Conservation (phyloP, 2,888 invertebrate genomes). For the Aspidiotus rigidus region DNA sequence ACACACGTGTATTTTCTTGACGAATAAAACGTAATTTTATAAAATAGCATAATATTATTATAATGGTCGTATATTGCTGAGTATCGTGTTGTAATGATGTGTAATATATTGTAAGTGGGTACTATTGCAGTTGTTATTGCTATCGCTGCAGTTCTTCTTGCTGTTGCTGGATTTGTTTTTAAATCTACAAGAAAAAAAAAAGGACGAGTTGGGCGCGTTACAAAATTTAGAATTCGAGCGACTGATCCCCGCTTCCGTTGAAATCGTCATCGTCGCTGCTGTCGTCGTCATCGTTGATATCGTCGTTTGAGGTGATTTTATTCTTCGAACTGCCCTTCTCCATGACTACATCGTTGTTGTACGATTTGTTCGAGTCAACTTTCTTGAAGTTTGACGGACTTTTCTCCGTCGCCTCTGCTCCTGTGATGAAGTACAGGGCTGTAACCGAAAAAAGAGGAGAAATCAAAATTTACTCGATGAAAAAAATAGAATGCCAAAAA, state of each 20-base stretch:
- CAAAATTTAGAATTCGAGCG: constrained; percentile 57
- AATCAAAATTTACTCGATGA: background rate
- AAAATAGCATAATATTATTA: no score
- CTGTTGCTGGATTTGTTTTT: no score
- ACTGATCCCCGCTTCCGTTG: constrained; percentile 69
- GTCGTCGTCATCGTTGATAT: constrained; percentile 66
- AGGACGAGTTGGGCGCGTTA: background rate
- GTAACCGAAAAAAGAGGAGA: background rate
- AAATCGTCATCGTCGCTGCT: constrained; percentile 57
- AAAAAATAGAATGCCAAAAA: background rate
- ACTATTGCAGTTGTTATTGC: no score
- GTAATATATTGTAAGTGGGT: no score
- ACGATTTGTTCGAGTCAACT: constrained; percentile 3
- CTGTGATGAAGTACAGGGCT: constrained; percentile 39
- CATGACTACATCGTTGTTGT: constrained; percentile 36
- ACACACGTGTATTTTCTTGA: no score
- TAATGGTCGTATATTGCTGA: no score
- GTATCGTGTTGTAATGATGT: no score
- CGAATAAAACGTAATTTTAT: no score
- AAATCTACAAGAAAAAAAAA: no score
- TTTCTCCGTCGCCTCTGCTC: constrained; percentile 39
- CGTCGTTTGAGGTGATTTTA: constrained; percentile 43
- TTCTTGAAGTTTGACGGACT: background rate
- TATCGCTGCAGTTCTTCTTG: no score
- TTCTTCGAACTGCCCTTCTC: constrained; percentile 51